Percentiles rank a stretch among this genome's conserved stretches.
These are phyloP conservation scores for Vulpes ferrilata DNA, from an alignment of 2,113 vertebrate genomes.

Conservation along the genomic window DNA sequence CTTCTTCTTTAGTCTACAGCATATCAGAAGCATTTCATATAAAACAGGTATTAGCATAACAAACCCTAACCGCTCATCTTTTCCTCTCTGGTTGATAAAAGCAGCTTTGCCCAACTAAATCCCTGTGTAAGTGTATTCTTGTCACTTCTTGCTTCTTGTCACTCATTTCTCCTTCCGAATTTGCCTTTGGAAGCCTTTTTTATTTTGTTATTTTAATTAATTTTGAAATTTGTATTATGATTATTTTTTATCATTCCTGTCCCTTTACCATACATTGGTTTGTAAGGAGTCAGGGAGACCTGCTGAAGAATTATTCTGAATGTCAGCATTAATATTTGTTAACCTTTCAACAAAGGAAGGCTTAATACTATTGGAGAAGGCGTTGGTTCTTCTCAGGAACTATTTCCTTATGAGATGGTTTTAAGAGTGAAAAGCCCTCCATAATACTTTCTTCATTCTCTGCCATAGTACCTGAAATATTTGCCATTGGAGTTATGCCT, in stretches of 20 bases:
- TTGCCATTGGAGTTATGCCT: background rate
- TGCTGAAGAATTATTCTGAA: slow-evolving; percentile 54
- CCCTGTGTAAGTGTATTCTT: background rate
- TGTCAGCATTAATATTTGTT: slow-evolving; percentile 35
- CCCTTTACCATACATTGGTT: background rate
- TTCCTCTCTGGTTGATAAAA: background rate
- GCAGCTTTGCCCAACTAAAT: slow-evolving; percentile 6
- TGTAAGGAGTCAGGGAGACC: slow-evolving; percentile 48
- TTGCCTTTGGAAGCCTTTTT: background rate
- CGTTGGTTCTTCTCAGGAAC: background rate
- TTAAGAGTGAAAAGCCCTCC: background rate
- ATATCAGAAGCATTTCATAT: background rate
- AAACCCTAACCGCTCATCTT: slow-evolving; percentile 29
- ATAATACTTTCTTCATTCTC: background rate
- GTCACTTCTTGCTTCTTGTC: background rate
- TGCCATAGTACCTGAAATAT: background rate
- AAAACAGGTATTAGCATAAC: slow-evolving; percentile 41
- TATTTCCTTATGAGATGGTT: background rate
- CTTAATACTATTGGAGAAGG: background rate
- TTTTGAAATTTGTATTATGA: background rate
- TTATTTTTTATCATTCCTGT: background rate
- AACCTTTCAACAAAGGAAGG: slow-evolving; percentile 41
- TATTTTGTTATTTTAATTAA: background rate
- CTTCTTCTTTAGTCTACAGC: background rate
- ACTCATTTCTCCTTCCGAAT: background rate